Base-by-base conservation (phyloP, 2,888 invertebrate species). In the Mythimna impura region DNA sequence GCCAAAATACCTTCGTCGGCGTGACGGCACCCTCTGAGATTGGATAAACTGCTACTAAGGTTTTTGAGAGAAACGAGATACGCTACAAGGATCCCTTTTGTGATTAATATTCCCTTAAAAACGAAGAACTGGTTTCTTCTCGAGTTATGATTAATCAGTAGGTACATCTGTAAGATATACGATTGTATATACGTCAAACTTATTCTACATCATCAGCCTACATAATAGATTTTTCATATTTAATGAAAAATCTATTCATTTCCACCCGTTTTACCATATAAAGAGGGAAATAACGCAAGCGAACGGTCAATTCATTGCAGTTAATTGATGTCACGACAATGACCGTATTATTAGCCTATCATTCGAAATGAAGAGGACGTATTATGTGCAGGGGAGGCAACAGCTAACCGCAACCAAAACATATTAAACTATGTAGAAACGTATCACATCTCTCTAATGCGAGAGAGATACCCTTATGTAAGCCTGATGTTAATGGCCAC, bases 241-340 rank as follows among this genome's bases (percentile, higher is more conserved):
- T 69, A 52, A 79, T 82, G 81, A 81, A 85, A 87, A 80, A 78
- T 76, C 87, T 83, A 91, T 91, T 88, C 87, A 89, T 89, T 87
- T 86, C 77, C 85, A 87, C 74, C 84, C 77, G 81, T 83, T 91
- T 88, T 88, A 89, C 89, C 90, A 88, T 86, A 25, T 1, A 79
- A 83, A 88, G 71, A 77, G 82, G 83, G 85, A 89, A 88, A 89
- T 84, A 71, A 66, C 25, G 25, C 57, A 64, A 66, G 83, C 84
- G 84, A 75, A 85, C 86, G 87, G 79, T 82, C 89, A 90, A 91
- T 91, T 90, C 86, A 89, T 89, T 82, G 86, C 82, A 86, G 84
- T 89, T 91, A 92, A 93, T 92, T 90, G 89, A 88, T 91, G 90
- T 87, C 88, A 90, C 88, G 91, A 89, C 89, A 91, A 89, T 90